These are phyloP conservation scores for Alligator sinensis DNA, from an alignment of 2,113 vertebrate genomes.

Conservation along the genomic window DNA sequence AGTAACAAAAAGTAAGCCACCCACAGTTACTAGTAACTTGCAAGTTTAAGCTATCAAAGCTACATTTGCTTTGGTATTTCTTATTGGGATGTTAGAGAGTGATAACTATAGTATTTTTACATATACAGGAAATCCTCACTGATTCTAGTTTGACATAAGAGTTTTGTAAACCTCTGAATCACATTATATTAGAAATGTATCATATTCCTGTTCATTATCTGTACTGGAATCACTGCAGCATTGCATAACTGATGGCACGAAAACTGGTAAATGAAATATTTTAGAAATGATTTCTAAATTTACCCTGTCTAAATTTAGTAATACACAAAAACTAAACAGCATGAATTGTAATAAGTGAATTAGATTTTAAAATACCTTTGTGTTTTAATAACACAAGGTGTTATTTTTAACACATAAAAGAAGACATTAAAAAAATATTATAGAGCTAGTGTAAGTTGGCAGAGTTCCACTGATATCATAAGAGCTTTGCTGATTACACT, in stretches of 20 bases:
- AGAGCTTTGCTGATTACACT: conserved; percentile 60
- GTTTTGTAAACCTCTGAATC: not conserved
- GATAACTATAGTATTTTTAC: not conserved
- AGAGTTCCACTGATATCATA: conserved; percentile 46
- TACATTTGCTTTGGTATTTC: not conserved
- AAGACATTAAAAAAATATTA: conserved; percentile 7
- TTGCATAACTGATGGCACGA: not conserved
- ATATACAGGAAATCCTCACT: conserved; percentile 12
- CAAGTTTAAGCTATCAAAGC: not conserved
- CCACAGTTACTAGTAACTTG: not conserved
- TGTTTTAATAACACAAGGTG: not conserved
- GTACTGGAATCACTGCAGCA: conserved; percentile 15
- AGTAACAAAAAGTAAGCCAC: not conserved
- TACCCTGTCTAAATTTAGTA: conserved; percentile 31
- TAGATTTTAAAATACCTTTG: conserved; percentile 45
- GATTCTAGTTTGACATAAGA: conserved; percentile 22
- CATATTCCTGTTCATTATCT: not conserved
- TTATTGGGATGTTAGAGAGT: not conserved
- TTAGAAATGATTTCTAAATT: conserved; percentile 51
- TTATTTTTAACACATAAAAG: conserved; percentile 35
- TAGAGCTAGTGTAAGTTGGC: conserved; percentile 39
- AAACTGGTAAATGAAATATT: not conserved
- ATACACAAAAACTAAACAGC: conserved; percentile 40
- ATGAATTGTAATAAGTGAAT: not conserved
- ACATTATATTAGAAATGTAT: not conserved